Conservation (phyloP, 2,797 vertebrate genomes). For the Poeciliopsis presidionis region DNA sequence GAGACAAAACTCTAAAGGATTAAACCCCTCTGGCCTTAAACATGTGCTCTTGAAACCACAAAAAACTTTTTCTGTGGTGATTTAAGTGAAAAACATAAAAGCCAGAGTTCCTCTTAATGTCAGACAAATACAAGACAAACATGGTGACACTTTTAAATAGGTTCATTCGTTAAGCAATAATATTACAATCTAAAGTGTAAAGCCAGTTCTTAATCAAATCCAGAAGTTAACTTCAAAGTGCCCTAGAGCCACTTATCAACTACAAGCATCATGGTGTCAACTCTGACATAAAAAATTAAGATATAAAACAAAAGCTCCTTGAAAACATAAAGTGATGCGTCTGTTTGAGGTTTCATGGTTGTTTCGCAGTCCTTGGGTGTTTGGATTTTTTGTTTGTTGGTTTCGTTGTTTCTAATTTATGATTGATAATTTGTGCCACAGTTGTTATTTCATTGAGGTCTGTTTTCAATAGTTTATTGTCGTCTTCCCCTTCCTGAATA, state of each 20-base stretch:
- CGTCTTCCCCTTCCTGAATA: not conserved
- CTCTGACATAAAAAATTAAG: not conserved
- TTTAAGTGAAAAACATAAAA: not conserved
- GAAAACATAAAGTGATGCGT: not conserved
- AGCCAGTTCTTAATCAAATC: not conserved
- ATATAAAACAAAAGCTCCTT: not conserved
- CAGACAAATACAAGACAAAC: not conserved
- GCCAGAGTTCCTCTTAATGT: not conserved
- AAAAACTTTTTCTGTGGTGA: not conserved
- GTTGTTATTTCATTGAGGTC: not conserved
- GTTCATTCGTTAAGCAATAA: not conserved
- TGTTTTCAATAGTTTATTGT: not conserved
- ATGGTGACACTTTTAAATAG: not conserved
- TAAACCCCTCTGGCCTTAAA: not conserved
- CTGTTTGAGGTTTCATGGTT: not conserved
- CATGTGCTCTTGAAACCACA: not conserved
- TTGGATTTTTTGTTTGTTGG: not conserved
- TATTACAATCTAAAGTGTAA: not conserved
- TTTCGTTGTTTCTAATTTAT: not conserved
- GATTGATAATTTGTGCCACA: not conserved
- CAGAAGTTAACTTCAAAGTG: not conserved
- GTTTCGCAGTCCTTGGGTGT: not conserved
- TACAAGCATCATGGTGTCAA: not conserved
- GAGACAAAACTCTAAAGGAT: not conserved
- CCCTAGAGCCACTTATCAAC: not conserved